Base-by-base conservation (phyloP, 2,888 invertebrate species). In the Pediacus dermestoides region DNA sequence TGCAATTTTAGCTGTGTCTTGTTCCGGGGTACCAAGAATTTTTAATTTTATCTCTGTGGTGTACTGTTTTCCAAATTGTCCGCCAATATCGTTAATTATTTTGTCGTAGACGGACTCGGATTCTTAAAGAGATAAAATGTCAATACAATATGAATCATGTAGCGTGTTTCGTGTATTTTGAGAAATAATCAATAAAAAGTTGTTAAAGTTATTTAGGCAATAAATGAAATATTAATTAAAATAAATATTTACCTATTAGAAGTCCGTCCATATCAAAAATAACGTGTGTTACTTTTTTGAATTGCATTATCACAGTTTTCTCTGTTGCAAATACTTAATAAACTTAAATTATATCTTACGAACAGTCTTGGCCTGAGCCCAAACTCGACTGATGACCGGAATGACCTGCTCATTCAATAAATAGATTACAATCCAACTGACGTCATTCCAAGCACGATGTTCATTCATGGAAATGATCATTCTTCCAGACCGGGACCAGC, bases 51-150 rank as follows among this genome's bases (percentile, higher is more conserved):
- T 69, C 42, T 89, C 88, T 60, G 79, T 78, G 0, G 88, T 87
- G 69, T 89, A 94, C 23, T 73, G 67, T 57, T 85, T 85, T 1
- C 85, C 87, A 68, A 81, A 89, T 47, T 76, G 73, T 3, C 74
- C 74, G 48, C 82, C 81, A 49, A 88, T 77, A 54, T 77, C 75
- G 46, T 76, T 74, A 50, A 85, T 81, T 61, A 86, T 82, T 60
- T 78, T 77, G 56, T 86, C 83, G 66, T 92, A 91, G 10, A 86
- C 75, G 31, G 72, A 74, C 69, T 92, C 91, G 1, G 91, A 88
- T 67, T 92, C 91, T 89, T 44, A 15, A 53, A 50, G 30, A 34
- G 26, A 23, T 12, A 14, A 9, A 15, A 26, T 32, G 15, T n/a
- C n/a, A n/a, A n/a, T n/a, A n/a, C n/a, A n/a, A n/a, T n/a, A n/a